Percentiles rank a stretch among this genome's conserved stretches.
Evolutionary conservation across 1,140 invertebrate genomes (phyloP).

Genomic region (Antheraea mylitta): DNA sequence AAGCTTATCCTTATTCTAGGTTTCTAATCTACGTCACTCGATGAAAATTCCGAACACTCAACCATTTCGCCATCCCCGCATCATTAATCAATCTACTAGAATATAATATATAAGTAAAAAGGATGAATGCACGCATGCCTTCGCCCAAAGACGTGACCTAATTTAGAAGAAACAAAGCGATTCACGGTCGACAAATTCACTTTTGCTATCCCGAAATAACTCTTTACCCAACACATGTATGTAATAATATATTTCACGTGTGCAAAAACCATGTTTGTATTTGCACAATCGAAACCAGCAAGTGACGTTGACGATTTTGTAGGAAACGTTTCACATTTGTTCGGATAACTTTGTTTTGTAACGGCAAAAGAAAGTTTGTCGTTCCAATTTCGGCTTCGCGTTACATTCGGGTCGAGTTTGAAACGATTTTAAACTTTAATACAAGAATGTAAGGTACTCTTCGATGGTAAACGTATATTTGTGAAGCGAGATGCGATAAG

Average conservation of each 20-base stretch:
- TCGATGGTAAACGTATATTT: background rate
- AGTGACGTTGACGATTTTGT: background rate
- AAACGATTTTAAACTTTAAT: constrained; percentile 19
- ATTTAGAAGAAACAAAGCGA: constrained; percentile 32
- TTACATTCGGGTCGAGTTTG: background rate
- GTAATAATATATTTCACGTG: constrained; percentile 4
- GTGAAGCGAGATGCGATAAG: constrained; percentile 2
- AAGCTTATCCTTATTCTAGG: no score
- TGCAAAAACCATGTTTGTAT: constrained; percentile 13
- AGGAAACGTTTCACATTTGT: background rate
- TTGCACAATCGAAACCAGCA: background rate
- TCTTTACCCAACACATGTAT: constrained; percentile 14
- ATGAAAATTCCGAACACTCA: no score
- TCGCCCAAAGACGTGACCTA: constrained; percentile 31
- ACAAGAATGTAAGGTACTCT: background rate
- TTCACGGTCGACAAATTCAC: constrained; percentile 14
- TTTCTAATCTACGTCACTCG: no score
- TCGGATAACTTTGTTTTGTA: background rate
- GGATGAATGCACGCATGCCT: constrained; percentile 9
- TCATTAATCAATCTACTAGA: constrained; percentile 16
- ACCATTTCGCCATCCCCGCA: background rate
- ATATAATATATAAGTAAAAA: constrained; percentile 26
- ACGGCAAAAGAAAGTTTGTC: background rate
- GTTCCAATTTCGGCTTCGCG: background rate
- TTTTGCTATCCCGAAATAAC: background rate